Evolutionary conservation across 2,888 invertebrate species (phyloP), one percentile per base, ranked within the genome.

Genomic region (Xylota sylvarum): DNA sequence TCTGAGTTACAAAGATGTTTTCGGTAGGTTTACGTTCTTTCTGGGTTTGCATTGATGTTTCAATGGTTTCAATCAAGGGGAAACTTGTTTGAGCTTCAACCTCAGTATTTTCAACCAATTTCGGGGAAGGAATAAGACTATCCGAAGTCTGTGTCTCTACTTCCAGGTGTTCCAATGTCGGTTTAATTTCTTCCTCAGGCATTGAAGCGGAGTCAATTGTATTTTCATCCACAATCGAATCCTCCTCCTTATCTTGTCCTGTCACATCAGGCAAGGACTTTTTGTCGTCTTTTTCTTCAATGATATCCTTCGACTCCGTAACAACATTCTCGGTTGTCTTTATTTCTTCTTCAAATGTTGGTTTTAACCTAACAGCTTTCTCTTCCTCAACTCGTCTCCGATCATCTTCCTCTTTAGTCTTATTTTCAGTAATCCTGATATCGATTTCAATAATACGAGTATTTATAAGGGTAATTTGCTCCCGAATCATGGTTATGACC

Each of bases 141-240:
- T 94, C 93, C 17, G 95, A 95, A 3, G 96, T 96, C 92, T 96
- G 96, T 7, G 95, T 95, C 91, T 95, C 95, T 50, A 94, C 95
- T 78, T 92, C 93, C 46, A 92, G 70, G 4, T 88, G 89, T 2
- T 55, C 88, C 5, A 79, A 89, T 83, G 58, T 89, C 82, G 90
- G 89, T 17, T 90, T 91, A 19, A 94, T 93, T 89, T 95, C 94
- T 92, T 96, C 95, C 91, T 95, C 95, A 1, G 96, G 95, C 95
- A 96, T 95, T 70, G 95, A 95, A 58, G 94, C 94, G 0, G 96
- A 95, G 91, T 95, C 95, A 58, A 96, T 94, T 5, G 96, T 96
- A 87, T 89, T 91, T 50, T 90, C 91, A 83, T 89, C 90, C 35
- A 89, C 90, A 2, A 91, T 88, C 27, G 94, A 94, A 74, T 89